phyloP scores from a whole-genome alignment of 2,888 invertebrate species.

The Sphaerophoria rueppellii region DNA sequence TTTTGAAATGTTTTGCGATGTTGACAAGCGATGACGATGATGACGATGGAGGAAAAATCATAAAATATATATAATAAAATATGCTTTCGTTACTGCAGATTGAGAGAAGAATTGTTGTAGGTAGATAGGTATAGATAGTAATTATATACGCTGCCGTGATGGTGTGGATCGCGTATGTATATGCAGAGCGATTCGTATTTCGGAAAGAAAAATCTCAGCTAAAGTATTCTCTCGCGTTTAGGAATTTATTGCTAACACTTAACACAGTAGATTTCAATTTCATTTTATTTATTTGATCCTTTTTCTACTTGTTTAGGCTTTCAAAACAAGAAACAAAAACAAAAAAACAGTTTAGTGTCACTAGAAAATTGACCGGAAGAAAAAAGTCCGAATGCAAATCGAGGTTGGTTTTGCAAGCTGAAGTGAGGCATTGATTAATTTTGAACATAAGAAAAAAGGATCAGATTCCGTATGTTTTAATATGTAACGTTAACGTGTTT shows the following conservation, averaged over 20 bases:
- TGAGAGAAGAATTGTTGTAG: constrained; percentile 36
- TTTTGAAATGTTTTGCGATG: constrained; percentile 40
- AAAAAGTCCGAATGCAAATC: constrained; percentile 43
- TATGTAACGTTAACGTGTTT: constrained; percentile 12
- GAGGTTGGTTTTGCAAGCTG: constrained; percentile 36
- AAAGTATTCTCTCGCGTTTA: constrained; percentile 53
- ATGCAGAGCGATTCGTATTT: constrained; percentile 63
- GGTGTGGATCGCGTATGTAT: constrained; percentile 54
- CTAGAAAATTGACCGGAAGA: constrained; percentile 33
- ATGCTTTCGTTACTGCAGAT: constrained; percentile 59
- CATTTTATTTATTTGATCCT: constrained; percentile 17
- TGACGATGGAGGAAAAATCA: constrained; percentile 19
- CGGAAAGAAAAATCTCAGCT: constrained; percentile 53
- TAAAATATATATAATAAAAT: constrained; percentile 51
- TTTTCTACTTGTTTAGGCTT: constrained; percentile 8
- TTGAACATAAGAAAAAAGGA: constrained; percentile 20
- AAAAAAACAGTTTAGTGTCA: constrained; percentile 18
- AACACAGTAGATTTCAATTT: constrained; percentile 55
- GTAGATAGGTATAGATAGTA: constrained; percentile 26
- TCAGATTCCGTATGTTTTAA: constrained; percentile 51
- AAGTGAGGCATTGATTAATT: constrained; percentile 63
- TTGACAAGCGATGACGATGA: constrained; percentile 44
- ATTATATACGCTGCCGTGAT: constrained; percentile 21
- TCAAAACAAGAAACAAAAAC: too few species aligned
- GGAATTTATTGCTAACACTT: constrained; percentile 64